Evolutionary conservation across 2,113 vertebrate genomes (phyloP).

Genomic region (Pheucticus melanocephalus): DNA sequence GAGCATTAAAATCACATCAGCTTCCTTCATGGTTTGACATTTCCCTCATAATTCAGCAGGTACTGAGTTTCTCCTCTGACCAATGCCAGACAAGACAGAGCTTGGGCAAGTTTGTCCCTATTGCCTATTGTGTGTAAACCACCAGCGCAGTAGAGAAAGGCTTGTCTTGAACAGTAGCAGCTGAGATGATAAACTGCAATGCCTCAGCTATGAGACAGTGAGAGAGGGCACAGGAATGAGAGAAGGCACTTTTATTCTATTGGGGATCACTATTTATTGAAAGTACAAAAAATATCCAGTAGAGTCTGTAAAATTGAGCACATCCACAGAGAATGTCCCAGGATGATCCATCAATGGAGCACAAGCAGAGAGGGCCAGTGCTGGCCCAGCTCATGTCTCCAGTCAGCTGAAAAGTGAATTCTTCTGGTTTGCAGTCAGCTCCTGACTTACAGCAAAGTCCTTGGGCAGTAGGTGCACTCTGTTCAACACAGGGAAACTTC

Average conservation of each 20-base stretch:
- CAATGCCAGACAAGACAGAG: background rate
- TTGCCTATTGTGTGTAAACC: background rate
- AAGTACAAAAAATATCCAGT: background rate
- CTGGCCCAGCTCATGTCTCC: background rate
- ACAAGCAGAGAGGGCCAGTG: background rate
- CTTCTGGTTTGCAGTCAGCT: background rate
- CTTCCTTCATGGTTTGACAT: background rate
- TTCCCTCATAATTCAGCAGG: background rate
- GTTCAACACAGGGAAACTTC: rapidly evolving
- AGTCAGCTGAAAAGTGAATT: background rate
- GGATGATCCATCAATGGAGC: background rate
- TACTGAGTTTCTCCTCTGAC: background rate
- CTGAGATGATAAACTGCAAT: background rate
- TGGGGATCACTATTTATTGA: background rate
- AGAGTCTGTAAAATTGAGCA: background rate
- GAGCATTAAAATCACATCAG: background rate
- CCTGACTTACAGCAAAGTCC: background rate
- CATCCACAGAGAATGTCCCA: background rate
- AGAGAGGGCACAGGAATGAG: background rate
- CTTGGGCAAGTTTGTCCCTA: background rate
- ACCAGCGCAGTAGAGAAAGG: background rate
- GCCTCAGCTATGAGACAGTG: background rate
- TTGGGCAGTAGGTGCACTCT: background rate
- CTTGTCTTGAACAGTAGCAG: background rate
- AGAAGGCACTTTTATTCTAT: background rate